Percentiles rank a stretch among this genome's conserved stretches.
These are phyloP conservation scores for Drosophila setifemur DNA, from an alignment of 1,140 invertebrate genomes.

Conservation along the genomic window DNA sequence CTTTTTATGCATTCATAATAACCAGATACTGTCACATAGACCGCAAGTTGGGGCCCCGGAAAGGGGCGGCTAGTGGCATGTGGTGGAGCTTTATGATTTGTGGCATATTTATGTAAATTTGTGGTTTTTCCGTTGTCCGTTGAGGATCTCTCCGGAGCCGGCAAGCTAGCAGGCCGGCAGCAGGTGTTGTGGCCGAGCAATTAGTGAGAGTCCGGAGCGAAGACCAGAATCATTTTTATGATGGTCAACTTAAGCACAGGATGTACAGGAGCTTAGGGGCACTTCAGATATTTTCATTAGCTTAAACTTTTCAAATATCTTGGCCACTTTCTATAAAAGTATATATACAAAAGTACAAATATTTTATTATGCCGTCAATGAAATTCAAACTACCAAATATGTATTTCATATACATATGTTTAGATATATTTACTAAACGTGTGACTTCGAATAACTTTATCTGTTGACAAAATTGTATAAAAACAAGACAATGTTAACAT, in stretches of 20 bases:
- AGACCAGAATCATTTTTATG: constrained; percentile 23
- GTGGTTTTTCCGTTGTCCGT: constrained; percentile 58
- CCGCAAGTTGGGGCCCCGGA: constrained; percentile 23
- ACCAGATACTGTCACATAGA: constrained; percentile 52
- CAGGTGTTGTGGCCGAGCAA: constrained; percentile 72
- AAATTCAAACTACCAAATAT: no score
- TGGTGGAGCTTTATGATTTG: constrained; percentile 63
- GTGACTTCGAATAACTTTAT: no score
- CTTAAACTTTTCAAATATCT: neutral
- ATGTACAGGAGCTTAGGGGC: neutral
- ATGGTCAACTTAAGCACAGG: constrained; percentile 18
- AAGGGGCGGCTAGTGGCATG: neutral
- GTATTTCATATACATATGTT: no score
- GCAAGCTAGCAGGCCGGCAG: constrained; percentile 35
- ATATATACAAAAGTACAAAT: no score
- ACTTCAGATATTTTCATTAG: neutral
- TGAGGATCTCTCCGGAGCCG: constrained; percentile 37
- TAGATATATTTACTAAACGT: no score
- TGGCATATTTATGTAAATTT: constrained; percentile 80
- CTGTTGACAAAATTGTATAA: no score
- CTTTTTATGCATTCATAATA: constrained; percentile 77
- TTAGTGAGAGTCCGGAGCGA: constrained; percentile 53
- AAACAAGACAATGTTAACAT: no score
- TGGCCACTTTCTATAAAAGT: no score
- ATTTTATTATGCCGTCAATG: no score